Evolutionary conservation across 2,888 invertebrate genomes (phyloP).

Genomic region (Homarus gammarus): DNA sequence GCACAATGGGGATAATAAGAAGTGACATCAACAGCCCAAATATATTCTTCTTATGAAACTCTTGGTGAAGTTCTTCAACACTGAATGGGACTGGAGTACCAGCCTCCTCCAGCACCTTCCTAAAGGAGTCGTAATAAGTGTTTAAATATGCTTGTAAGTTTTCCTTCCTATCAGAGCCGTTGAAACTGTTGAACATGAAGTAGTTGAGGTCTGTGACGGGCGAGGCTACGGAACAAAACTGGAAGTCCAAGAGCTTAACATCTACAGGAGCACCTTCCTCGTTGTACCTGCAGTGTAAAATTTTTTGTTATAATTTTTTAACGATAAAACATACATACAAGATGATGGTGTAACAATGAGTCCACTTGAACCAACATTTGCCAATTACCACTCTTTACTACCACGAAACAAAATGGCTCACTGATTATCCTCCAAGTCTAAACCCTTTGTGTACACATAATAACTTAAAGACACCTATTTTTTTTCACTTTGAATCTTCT

Average conservation of each 20-base stretch:
- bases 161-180: constrained; percentile 48
- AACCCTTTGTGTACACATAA: too few species aligned
- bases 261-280: constrained; percentile 56
- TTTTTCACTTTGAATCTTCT: too few species aligned
- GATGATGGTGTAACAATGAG: too few species aligned
- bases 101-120: constrained; percentile 9
- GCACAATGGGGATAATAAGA: constrained; percentile 41
- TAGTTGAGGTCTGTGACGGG: constrained; percentile 69
- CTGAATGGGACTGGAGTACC: constrained; percentile 20
- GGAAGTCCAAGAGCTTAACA: constrained; percentile 66
- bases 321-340: too few species aligned
- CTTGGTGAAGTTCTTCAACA: constrained; percentile 36
- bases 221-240: constrained; percentile 39
- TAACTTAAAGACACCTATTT: too few species aligned
- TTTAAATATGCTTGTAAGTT: constrained; percentile 35
- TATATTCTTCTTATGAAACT: constrained; percentile 37
- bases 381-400: too few species aligned
- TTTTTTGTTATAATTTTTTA: too few species aligned
- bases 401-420: too few species aligned
- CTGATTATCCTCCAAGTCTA: too few species aligned
- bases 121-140: constrained; percentile 51
- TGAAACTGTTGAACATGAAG: constrained; percentile 67
- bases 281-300: constrained; percentile 55
- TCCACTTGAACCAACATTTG: too few species aligned
- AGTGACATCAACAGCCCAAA: constrained; percentile 49